Conservation (phyloP, 1,140 invertebrate species). For the Chelonus insularis region DNA sequence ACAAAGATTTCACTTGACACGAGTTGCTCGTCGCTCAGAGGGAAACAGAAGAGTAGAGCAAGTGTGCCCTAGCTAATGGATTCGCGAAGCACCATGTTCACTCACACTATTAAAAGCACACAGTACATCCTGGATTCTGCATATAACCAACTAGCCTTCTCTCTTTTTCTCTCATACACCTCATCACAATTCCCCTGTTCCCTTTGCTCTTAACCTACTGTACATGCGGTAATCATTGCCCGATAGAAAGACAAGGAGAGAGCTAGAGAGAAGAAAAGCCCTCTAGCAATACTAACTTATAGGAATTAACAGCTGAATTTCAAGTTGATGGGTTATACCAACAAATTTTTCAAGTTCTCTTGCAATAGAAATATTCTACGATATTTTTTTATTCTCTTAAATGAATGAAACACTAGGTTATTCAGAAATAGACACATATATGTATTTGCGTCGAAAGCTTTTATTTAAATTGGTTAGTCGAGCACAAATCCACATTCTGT, state of each 20-base stretch:
- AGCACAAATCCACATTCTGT: constrained; percentile 16
- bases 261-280: background rate
- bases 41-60: constrained; percentile 15
- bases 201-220: background rate
- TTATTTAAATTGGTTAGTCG: constrained; percentile 22
- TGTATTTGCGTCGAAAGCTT: background rate
- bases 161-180: background rate
- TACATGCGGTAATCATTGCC: background rate
- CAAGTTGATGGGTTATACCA: constrained; percentile 11
- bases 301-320: constrained; percentile 21
- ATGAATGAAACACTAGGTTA: background rate
- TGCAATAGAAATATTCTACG: background rate
- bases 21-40: constrained; percentile 12
- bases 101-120: constrained; percentile 24
- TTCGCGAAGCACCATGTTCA: constrained; percentile 37
- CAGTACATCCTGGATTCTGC: constrained; percentile 8
- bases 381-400: background rate
- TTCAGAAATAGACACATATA: background rate
- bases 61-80: constrained; percentile 36
- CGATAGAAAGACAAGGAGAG: background rate
- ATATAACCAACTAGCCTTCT: background rate
- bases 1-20: constrained; percentile 1
- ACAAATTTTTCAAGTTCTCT: background rate
- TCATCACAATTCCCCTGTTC: background rate
- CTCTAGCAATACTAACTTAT: constrained; percentile 1